Base-by-base conservation (phyloP, 1,140 invertebrate species). In the Caenorhabditis tropicalis region DNA sequence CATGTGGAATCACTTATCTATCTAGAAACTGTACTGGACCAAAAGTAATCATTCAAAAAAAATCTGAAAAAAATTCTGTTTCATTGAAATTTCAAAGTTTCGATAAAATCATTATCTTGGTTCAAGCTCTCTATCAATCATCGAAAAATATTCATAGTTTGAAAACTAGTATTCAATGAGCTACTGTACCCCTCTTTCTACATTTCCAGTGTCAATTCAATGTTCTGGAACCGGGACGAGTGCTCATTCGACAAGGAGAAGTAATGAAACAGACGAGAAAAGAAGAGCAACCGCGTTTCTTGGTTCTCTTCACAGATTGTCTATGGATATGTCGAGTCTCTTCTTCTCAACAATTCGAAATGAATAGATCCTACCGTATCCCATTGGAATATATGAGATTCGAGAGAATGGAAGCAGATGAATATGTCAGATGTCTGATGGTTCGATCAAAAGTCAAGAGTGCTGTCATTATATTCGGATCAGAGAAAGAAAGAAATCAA, bases 251-350 rank as follows among this genome's bases (percentile, higher is more conserved):
- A 6, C 48, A 84, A 58, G 70, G 70, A 80, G 83, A 84, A 6
- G 83, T 65, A 1, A 9, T 84, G 49, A 84, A 84, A 60, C 83
- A 84, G 33, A 84, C 83, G 9, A n/a, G 83, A 51, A 84, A 81
- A 56, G 82, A 83, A 19, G n/a, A 24, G 29, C 82, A 83, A 56
- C 70, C 82, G 27, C 39, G 82, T 27, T 83, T 43, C 33, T 21
- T 83, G 9, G 82, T 83, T 29, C 70, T 83, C 1, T 84, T 84
- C 58, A 49, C 83, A 2, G 83, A 84, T 16, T 51, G 24, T 27
- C 36, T 84, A 21, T 84, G 83, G 83, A 79, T 84, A 6, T 84
- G 83, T 48, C 83, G 83, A 16, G 56, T 84, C 21, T 12, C 39
- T 16, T 80, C 83, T 2, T 74, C 65, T 29, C 70, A 74, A 1